Conservation (phyloP, 2,888 invertebrate species). For the Synanthedon myopaeformis region DNA sequence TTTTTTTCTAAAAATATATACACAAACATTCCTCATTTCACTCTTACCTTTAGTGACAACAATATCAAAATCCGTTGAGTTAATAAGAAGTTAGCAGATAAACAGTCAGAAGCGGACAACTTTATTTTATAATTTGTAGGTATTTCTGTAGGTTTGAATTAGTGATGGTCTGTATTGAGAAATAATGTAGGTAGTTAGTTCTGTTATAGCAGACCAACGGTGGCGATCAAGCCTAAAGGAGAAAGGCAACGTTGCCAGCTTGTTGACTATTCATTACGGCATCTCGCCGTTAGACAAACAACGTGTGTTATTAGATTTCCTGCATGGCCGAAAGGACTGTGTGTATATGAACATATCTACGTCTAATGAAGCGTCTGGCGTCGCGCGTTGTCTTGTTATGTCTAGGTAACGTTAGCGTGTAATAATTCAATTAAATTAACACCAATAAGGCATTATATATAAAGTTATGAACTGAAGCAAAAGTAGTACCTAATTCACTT, state of each 20-base stretch:
- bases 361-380: background rate
- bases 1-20: too few species aligned
- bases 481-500: background rate
- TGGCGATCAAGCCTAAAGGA: conserved; percentile 30
- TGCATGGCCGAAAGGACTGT: conserved; percentile 34
- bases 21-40: too few species aligned
- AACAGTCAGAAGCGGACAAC: too few species aligned
- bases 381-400: background rate
- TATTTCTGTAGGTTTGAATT: too few species aligned
- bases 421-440: too few species aligned
- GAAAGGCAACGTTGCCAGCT: conserved; percentile 25
- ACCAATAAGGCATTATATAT: too few species aligned
- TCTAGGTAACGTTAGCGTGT: too few species aligned
- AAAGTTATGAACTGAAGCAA: too few species aligned
- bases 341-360: background rate
- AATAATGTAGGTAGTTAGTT: background rate
- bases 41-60: too few species aligned
- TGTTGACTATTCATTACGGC: conserved; percentile 66
- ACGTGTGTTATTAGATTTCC: conserved; percentile 55
- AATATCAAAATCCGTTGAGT: too few species aligned
- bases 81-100: too few species aligned
- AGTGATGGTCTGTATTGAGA: background rate
- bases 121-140: too few species aligned
- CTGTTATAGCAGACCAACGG: conserved; percentile 30
- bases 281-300: conserved; percentile 56